Evolutionary conservation across 2,888 invertebrate species (phyloP), one percentile per base, ranked within the genome.

Genomic region (Muschampia plurimacula): DNA sequence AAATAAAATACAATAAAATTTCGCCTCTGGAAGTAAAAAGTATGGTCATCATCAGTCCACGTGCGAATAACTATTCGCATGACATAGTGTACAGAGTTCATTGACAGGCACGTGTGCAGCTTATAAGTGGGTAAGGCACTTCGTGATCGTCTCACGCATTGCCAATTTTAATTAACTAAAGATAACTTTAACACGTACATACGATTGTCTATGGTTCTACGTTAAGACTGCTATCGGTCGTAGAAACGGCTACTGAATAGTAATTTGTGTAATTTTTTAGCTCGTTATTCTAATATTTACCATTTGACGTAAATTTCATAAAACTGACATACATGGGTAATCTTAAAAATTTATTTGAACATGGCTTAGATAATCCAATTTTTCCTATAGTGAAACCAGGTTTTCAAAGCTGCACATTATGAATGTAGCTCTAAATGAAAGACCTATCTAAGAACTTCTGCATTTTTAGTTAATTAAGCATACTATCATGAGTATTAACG

Each of bases 21-120:
- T 69, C 2, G 22, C 36, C 32, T 65, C 55, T 69, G 70, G 13
- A 64, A n/a, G 57, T 82, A 78, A 76, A 80, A 80, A 79, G 79
- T 81, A 83, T 80, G 81, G 81, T 79, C 76, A 80, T 55, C 52
- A 81, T 52, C 55, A 73, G 79, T 83, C 81, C 83, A 86, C 84
- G 86, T 85, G 84, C 80, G 79, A 80, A 76, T 68, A 73, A 76
- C 82, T 83, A 83, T 81, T 80, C 82, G 83, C 84, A 82, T 86
- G 84, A 84, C 84, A 86, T 88, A 85, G 87, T 85, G 83, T 84
- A 84, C 86, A 87, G 87, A 91, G 93, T 93, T 93, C 93, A 93
- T 92, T 94, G 93, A 93, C 93, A 91, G 92, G 89, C 90, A 91
- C 93, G 93, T 92, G 92, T 91, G 90, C 88, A 90, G 90, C 88